Base-by-base conservation (phyloP, 2,888 invertebrate genomes). In the Agonopterix arenella region DNA sequence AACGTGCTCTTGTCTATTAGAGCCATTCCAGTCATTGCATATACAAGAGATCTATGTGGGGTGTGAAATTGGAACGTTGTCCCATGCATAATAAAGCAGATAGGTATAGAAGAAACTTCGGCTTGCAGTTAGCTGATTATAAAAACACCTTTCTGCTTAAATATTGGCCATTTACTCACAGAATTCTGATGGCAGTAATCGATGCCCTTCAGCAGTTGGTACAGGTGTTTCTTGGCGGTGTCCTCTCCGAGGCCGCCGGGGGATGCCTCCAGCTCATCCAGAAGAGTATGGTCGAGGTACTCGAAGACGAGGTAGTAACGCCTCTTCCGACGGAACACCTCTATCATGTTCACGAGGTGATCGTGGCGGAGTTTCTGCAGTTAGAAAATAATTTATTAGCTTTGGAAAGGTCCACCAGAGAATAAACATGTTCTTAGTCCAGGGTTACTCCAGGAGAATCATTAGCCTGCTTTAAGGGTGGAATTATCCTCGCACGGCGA, bases 241-340 rank as follows among this genome's bases (percentile, higher is more conserved):
- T 93, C 93, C 62, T 93, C 93, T 1, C 94, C 95, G 7, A 97
- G 84, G 0, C 95, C 94, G 11, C 93, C 92, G 0, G 92, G 90
- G 45, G 91, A 83, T 28, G 93, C 92, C 69, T 97, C 96, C 66
- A 97, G 80, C 84, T 96, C 95, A 61, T 97, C 96, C 53, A 97
- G 84, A 4, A 97, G 91, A 0, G 96, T 97, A 68, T 96, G 95
- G 76, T 96, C 96, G 64, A 97, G 84, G 80, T 94, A 97, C 76
- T 97, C 97, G 75, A 97, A 96, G 8, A 97, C 97, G 36, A 97
- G 86, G 81, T 96, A 96, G 73, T 96, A 94, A 48, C 96, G 91
- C 64, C 95, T 93, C 76, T 94, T 93, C 51, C 95, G 92, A 10
- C 96, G 91, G 77, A 97, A 97, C 57, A 96, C 96, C 80, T 97